These are phyloP conservation scores for Emmelina monodactyla DNA, from an alignment of 2,888 invertebrate species.

Conservation along the genomic window DNA sequence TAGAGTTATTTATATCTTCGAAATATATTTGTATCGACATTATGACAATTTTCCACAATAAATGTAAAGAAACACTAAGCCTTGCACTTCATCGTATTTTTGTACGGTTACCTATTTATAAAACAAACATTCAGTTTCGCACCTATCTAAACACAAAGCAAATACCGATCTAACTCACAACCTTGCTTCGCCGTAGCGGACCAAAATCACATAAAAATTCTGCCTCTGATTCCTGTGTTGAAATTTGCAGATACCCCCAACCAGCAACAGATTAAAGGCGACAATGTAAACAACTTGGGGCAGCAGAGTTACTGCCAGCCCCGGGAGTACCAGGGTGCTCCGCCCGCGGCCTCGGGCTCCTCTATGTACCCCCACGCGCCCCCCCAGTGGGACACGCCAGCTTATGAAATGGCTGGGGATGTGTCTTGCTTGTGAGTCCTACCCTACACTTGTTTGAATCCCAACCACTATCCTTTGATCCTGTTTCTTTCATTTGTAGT, in stretches of 20 bases:
- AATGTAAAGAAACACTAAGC: too few relatives aligned
- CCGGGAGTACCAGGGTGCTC: constrained; percentile 43
- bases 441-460: constrained; percentile 39
- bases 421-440: constrained; percentile 65
- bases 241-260: constrained; percentile 50
- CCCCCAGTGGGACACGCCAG: constrained; percentile 47
- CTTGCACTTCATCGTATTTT: too few relatives aligned
- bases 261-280: constrained; percentile 52
- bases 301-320: constrained; percentile 47
- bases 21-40: too few relatives aligned
- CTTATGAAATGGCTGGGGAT: constrained; percentile 58
- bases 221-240: too few relatives aligned
- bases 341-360: constrained; percentile 33
- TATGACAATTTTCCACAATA: too few relatives aligned
- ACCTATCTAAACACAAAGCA: too few relatives aligned
- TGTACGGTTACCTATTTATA: too few relatives aligned
- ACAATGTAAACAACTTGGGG: constrained; percentile 65
- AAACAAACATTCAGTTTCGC: too few relatives aligned
- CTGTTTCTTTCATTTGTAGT: constrained; percentile 7
- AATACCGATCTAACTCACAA: too few relatives aligned
- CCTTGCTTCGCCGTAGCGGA: too few relatives aligned
- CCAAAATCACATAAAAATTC: too few relatives aligned
- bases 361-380: constrained; percentile 39
- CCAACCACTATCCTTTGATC: constrained; percentile 22
- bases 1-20: too few relatives aligned